These are phyloP conservation scores for Pachycephus smyrnensis DNA, from an alignment of 2,888 invertebrate species.

Conservation along the genomic window DNA sequence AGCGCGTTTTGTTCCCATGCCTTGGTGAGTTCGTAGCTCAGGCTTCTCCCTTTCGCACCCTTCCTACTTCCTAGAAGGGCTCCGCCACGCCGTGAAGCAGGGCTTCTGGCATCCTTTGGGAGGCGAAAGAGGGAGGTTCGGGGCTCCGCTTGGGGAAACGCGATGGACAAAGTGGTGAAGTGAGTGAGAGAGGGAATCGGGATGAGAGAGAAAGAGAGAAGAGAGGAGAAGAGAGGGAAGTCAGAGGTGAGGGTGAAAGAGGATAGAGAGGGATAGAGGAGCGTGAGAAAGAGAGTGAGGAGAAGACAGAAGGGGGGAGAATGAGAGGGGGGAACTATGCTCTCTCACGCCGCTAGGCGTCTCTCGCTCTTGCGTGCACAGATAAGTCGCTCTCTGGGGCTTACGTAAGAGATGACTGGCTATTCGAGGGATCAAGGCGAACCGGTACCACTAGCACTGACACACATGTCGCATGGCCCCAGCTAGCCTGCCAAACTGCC, in stretches of 20 bases:
- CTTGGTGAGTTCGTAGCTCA: background rate
- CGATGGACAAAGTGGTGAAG: background rate
- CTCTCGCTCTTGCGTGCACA: conserved; percentile 24
- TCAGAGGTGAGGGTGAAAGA: background rate
- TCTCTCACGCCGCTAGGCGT: background rate
- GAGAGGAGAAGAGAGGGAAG: background rate
- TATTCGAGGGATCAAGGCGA: conserved; percentile 64
- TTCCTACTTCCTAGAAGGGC: background rate
- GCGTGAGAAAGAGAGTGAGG: background rate
- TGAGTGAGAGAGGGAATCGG: background rate
- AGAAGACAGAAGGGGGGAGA: background rate
- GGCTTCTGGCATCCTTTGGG: background rate
- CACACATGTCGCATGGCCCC: conserved; percentile 43
- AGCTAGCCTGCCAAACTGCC: conserved; percentile 38
- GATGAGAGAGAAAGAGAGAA: background rate
- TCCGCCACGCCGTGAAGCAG: background rate
- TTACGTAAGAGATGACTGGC: conserved; percentile 58
- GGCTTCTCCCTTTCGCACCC: conserved; percentile 9
- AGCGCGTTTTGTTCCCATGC: background rate
- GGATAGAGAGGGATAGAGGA: background rate
- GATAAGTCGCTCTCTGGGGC: conserved; percentile 40
- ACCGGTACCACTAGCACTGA: conserved; percentile 48
- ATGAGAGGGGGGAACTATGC: background rate
- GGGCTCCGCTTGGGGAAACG: background rate
- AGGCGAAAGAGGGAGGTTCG: conserved; percentile 2